Conservation (phyloP, 1,140 invertebrate species). For the Meloidogyne floridensis region DNA sequence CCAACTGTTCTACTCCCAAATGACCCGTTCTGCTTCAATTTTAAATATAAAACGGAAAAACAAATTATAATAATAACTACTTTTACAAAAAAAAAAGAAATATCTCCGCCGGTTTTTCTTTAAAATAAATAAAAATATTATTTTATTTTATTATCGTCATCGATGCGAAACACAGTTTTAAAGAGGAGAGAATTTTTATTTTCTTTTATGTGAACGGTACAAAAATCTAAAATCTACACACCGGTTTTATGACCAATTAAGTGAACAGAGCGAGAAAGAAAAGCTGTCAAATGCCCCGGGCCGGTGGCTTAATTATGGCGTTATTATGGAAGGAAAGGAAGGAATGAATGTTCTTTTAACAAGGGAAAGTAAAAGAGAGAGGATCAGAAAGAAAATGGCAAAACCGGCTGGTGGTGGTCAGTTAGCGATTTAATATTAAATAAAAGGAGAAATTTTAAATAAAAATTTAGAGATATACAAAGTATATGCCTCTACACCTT, state of each 20-base stretch:
- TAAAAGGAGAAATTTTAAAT: not conserved
- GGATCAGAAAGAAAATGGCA: not conserved
- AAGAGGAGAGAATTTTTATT: not conserved
- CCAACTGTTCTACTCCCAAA: too few relatives aligned
- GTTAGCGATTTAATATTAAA: not conserved
- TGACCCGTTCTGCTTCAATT: not conserved
- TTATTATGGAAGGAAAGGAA: not conserved
- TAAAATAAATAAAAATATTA: not conserved
- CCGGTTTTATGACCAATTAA: conserved; percentile 1
- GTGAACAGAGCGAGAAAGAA: not conserved
- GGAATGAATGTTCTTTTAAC: not conserved
- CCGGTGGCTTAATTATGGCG: not conserved
- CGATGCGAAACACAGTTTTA: not conserved
- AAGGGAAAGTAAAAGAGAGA: not conserved
- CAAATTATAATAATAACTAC: not conserved
- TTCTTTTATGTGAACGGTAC: not conserved
- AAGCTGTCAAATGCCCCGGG: not conserved
- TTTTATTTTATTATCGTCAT: not conserved
- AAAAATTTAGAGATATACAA: not conserved
- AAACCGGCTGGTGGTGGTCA: not conserved
- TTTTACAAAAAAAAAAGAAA: not conserved
- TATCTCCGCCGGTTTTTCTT: not conserved
- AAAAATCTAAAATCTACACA: not conserved
- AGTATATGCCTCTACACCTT: too few relatives aligned
- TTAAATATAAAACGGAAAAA: not conserved